Evolutionary conservation across 2,797 vertebrate genomes (phyloP), one percentile per base, ranked within the genome.

Genomic region (Synanceia verrucosa): DNA sequence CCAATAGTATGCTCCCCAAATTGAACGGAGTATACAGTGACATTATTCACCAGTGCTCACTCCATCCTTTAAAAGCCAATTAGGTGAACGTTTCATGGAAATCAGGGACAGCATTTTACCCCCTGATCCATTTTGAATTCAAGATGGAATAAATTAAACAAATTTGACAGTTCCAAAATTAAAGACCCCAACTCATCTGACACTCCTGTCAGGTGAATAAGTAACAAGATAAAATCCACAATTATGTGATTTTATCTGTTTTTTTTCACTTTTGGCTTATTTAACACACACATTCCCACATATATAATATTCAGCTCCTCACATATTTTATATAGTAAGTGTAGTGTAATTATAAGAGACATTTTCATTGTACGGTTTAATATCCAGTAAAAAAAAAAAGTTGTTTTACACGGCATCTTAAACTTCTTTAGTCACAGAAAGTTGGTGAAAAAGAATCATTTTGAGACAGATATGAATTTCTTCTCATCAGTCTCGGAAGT

Each of bases 21-120:
- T 46, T 83, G 88, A 88, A 71, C 71, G 62, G 69, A 81, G 70
- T 43, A n/a, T n/a, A n/a, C n/a, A 14, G 69, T 79, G 80, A 36
- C 87, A 89, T 86, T 86, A 91, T 89, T 90, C 79, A 82, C 67
- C 16, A 31, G 43, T 3, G 2, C 73, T 75, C 79, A 62, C 69
- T 70, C 56, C 72, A 71, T 70, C 79, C 53, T 78, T 84, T 88
- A 81, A 91, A 90, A 90, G 79, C 79, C 85, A 88, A 88, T 91
- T 90, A 86, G 75, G 57, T 51, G 84, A 82, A 58, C 19, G 34
- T 84, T 85, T 88, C 73, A 88, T 88, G 85, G 81, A 87, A 87
- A 88, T 87, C 73, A 77, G 83, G 34, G 60, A 79, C 70, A 57
- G 66, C 36, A 74, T 88, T 89, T 89, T 81, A 90, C 85, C 84